phyloP scores from a whole-genome alignment of 2,113 vertebrate genomes.

The Falcunculus frontatus region DNA sequence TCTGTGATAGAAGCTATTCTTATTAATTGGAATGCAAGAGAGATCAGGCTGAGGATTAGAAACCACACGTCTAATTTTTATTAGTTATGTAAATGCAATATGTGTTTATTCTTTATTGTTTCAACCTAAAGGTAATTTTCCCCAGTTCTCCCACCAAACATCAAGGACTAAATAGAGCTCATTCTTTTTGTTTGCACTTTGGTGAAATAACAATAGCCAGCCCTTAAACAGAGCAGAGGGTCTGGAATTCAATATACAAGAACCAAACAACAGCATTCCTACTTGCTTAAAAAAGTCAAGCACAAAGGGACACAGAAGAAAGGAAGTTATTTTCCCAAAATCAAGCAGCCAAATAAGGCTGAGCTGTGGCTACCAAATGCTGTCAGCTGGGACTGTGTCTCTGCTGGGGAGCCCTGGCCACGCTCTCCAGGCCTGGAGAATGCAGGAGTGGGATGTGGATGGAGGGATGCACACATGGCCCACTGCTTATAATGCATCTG shows the following conservation, averaged over 20 bases:
- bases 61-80: not conserved
- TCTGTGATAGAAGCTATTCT: not conserved
- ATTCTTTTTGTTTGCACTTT: not conserved
- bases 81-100: not conserved
- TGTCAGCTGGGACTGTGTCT: not conserved
- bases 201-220: not conserved
- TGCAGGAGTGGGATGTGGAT: not conserved
- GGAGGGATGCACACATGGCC: not conserved
- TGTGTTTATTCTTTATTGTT: not conserved
- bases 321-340: not conserved
- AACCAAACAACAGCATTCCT: not conserved
- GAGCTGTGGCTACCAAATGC: not conserved
- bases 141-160: not conserved
- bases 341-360: not conserved
- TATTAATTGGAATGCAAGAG: not conserved
- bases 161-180: not conserved
- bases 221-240: not conserved
- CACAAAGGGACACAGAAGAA: not conserved
- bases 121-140: slow-evolving; percentile 10
- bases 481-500: accelerated
- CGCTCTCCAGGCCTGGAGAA: not conserved
- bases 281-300: not conserved
- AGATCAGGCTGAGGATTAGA: slow-evolving; percentile 2
- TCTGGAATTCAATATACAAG: not conserved
- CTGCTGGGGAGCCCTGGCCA: not conserved